These are phyloP conservation scores for Neoascia interrupta DNA, from an alignment of 2,888 invertebrate genomes.

Conservation along the genomic window DNA sequence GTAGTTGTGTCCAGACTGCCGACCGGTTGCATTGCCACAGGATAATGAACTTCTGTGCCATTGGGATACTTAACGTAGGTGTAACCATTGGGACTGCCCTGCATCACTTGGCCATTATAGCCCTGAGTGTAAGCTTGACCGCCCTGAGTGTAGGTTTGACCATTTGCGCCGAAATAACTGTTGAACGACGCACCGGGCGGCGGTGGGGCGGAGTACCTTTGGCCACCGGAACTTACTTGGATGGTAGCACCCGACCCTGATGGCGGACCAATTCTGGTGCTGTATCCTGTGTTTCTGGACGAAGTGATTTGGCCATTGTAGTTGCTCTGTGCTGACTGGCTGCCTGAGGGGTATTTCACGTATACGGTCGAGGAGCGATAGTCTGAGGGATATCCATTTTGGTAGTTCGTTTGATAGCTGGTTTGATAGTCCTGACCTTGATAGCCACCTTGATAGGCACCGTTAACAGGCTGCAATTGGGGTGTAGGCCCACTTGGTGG, in stretches of 20 bases:
- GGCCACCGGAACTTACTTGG: too few relatives aligned
- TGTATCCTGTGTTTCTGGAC: too few relatives aligned
- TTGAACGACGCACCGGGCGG: too few relatives aligned
- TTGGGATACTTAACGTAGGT: slow-evolving; percentile 33
- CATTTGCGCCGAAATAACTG: not conserved
- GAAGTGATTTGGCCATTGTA: not conserved
- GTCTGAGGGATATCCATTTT: too few relatives aligned
- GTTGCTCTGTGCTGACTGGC: too few relatives aligned
- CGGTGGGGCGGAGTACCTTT: too few relatives aligned
- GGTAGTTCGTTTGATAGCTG: slow-evolving; percentile 17
- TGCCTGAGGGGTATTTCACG: too few relatives aligned
- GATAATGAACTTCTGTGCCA: slow-evolving; percentile 26
- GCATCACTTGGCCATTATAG: not conserved
- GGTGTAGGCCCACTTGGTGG: not conserved
- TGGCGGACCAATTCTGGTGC: too few relatives aligned
- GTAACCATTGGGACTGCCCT: slow-evolving; percentile 15
- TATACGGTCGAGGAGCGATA: too few relatives aligned
- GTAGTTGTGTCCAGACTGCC: not conserved
- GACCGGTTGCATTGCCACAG: slow-evolving; percentile 31
- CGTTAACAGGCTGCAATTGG: too few relatives aligned
- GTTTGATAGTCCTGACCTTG: not conserved
- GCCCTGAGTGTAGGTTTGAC: not conserved
- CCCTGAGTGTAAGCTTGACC: not conserved
- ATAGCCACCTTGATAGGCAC: not conserved
- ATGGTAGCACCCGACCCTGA: too few relatives aligned